A percentile compares a stretch with the other conserved stretches of the same genome.
Evolutionary conservation across 2,888 invertebrate species (phyloP).

Genomic region (Acanthosepion esculentum): DNA sequence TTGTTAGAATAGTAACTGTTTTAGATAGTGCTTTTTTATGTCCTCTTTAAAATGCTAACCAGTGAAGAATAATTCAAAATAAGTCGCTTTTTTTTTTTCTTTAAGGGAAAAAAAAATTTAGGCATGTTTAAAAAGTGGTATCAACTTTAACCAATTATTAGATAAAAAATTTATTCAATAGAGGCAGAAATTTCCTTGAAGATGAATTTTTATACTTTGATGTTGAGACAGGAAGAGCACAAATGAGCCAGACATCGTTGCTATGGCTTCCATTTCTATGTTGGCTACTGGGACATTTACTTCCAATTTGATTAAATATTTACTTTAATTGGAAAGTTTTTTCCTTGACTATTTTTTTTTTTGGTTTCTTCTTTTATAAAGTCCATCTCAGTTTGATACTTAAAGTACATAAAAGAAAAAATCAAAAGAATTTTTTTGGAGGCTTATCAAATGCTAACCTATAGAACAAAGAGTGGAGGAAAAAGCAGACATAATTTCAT

Average conservation of each 20-base stretch:
- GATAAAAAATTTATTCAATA: neutral
- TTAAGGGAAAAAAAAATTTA: neutral
- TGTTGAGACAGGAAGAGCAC: neutral
- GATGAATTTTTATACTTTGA: neutral
- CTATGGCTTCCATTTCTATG: neutral
- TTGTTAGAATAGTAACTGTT: too few relatives aligned
- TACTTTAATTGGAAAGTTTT: slow-evolving; percentile 68
- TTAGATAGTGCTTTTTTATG: too few relatives aligned
- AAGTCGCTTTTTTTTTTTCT: too few relatives aligned
- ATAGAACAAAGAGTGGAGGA: neutral
- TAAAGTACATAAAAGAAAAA: neutral
- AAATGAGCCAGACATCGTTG: too few relatives aligned
- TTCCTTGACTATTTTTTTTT: slow-evolving; percentile 80
- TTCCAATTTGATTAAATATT: neutral
- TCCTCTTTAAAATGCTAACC: too few relatives aligned
- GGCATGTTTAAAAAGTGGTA: neutral
- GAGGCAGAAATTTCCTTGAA: neutral
- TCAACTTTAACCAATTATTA: neutral
- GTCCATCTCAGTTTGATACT: neutral
- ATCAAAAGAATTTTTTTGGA: neutral
- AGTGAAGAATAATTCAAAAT: too few relatives aligned
- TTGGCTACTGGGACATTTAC: neutral
- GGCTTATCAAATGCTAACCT: neutral
- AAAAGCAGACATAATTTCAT: slow-evolving; percentile 21
- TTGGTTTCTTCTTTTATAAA: neutral